These are phyloP conservation scores for Lepeophtheirus nordmannii DNA, from an alignment of 2,888 invertebrate genomes.

Conservation along the genomic window DNA sequence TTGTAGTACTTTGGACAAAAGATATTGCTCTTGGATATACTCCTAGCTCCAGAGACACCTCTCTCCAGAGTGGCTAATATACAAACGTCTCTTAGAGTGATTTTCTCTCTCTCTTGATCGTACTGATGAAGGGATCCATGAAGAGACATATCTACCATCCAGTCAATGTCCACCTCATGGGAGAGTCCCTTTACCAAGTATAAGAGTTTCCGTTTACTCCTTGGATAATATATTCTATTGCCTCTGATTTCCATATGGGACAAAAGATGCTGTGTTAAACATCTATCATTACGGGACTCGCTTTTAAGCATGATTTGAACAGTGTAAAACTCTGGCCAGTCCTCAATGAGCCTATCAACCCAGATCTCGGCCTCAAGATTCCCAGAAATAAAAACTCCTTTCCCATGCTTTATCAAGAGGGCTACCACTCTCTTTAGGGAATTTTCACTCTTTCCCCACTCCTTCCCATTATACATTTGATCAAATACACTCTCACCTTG, in stretches of 20 bases:
- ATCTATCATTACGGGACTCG: no score
- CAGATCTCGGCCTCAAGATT: background rate
- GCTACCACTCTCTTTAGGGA: background rate
- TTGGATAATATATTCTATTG: conserved; percentile 1
- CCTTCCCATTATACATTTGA: background rate
- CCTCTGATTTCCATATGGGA: background rate
- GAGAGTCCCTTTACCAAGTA: background rate
- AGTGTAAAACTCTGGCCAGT: no score
- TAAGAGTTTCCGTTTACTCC: background rate
- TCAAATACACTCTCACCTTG: background rate
- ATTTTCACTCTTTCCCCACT: background rate
- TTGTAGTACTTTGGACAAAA: background rate
- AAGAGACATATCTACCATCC: background rate
- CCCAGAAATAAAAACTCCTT: background rate
- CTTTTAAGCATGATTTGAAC: no score
- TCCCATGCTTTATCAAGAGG: background rate
- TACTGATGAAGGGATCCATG: background rate
- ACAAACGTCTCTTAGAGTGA: background rate
- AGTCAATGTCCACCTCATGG: background rate
- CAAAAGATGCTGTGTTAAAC: background rate
- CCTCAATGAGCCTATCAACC: background rate
- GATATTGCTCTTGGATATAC: background rate
- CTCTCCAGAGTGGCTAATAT: background rate
- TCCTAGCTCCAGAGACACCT: background rate
- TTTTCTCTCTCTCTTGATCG: background rate